Conservation (phyloP, 1,140 invertebrate species). For the Cyclina sinensis region DNA sequence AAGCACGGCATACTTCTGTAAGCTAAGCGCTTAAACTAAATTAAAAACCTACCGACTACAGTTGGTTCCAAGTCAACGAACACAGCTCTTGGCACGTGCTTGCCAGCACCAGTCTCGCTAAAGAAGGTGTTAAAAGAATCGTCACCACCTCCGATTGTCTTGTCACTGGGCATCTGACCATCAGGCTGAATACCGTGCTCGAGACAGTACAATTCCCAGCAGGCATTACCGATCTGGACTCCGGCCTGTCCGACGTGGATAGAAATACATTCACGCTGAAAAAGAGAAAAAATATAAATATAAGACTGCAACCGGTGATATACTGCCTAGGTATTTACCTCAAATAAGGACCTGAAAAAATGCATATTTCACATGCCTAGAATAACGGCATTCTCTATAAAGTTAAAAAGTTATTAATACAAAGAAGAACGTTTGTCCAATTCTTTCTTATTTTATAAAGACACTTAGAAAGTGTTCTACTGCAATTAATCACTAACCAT, state of each 20-base stretch:
- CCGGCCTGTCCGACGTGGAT: slow-evolving; percentile 95
- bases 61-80: slow-evolving; percentile 30
- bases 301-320: too few relatives aligned
- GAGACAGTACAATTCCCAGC: slow-evolving; percentile 94
- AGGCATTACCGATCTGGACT: slow-evolving; percentile 90
- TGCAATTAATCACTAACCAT: too few relatives aligned
- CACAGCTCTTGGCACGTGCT: slow-evolving; percentile 91
- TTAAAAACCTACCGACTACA: slow-evolving; percentile 64
- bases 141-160: neutral
- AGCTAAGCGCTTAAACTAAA: too few relatives aligned
- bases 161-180: slow-evolving; percentile 13
- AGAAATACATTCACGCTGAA: slow-evolving; percentile 91
- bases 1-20: too few relatives aligned
- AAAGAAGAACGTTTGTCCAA: too few relatives aligned
- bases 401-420: too few relatives aligned
- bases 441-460: too few relatives aligned
- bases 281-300: neutral
- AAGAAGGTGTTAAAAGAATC: slow-evolving; percentile 34
- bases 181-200: slow-evolving; percentile 88
- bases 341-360: too few relatives aligned
- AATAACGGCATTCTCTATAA: too few relatives aligned
- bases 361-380: too few relatives aligned
- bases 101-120: slow-evolving; percentile 14
- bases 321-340: too few relatives aligned
- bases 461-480: too few relatives aligned